These are phyloP conservation scores for Leucoptera coffeella DNA, from an alignment of 2,888 invertebrate species.

Conservation along the genomic window DNA sequence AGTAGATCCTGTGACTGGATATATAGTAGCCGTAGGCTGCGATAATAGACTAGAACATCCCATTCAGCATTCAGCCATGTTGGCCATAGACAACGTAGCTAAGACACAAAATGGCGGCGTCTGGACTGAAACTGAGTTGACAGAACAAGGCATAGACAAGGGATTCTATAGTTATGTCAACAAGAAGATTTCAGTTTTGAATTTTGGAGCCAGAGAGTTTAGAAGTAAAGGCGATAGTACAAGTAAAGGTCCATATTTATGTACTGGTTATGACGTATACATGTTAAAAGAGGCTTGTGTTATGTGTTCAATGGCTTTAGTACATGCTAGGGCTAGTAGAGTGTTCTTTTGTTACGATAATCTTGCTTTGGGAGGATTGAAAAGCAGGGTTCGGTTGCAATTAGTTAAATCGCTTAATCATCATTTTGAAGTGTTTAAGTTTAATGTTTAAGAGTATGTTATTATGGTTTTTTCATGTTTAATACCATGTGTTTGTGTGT, in stretches of 20 bases:
- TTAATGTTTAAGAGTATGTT: no score
- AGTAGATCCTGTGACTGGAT: constrained; percentile 63
- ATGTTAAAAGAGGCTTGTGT: constrained; percentile 82
- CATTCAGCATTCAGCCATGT: constrained; percentile 77
- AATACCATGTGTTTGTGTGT: no score
- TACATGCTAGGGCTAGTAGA: constrained; percentile 80
- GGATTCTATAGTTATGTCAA: constrained; percentile 22
- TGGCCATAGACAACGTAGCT: constrained; percentile 81
- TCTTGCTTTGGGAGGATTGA: constrained; percentile 61
- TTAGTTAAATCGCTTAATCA: constrained; percentile 78
- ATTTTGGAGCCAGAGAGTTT: constrained; percentile 40
- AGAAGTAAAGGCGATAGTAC: constrained; percentile 17
- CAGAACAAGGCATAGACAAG: constrained; percentile 27
- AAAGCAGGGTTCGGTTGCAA: constrained; percentile 69
- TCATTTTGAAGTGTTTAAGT: constrained; percentile 86
- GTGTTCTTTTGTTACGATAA: constrained; percentile 67
- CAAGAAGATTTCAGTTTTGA: constrained; percentile 18
- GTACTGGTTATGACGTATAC: constrained; percentile 84
- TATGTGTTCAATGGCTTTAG: constrained; percentile 93
- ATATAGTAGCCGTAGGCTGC: constrained; percentile 62
- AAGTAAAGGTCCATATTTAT: constrained; percentile 63
- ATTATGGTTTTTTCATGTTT: no score
- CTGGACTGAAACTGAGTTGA: constrained; percentile 28
- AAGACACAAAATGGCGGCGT: constrained; percentile 74
- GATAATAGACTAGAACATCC: constrained; percentile 58